A percentile compares a stretch with the other conserved stretches of the same genome.
These are phyloP conservation scores for Eristalis pertinax DNA, from an alignment of 2,888 invertebrate species.

Conservation along the genomic window DNA sequence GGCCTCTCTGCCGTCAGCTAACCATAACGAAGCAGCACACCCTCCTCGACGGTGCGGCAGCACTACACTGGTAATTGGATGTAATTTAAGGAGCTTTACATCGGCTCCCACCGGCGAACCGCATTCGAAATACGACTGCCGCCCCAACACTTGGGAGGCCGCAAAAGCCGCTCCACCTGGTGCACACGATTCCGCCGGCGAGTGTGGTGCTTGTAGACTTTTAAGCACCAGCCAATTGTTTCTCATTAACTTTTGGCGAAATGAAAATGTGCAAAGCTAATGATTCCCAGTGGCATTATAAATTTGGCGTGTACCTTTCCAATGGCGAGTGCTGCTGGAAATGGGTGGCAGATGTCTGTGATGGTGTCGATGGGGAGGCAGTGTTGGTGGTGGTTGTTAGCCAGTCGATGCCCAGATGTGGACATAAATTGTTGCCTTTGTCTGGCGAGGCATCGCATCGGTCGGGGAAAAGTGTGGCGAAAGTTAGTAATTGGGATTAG, in stretches of 20 bases:
- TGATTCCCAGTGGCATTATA: slow-evolving; percentile 15
- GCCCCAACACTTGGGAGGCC: background rate
- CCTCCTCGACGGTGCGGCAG: background rate
- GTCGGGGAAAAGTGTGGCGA: background rate
- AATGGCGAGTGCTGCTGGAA: background rate
- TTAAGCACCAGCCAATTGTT: slow-evolving; percentile 35
- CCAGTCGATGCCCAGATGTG: background rate
- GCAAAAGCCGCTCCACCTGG: background rate
- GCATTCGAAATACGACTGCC: background rate
- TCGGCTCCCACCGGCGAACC: background rate
- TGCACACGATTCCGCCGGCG: background rate
- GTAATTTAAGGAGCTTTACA: slow-evolving; percentile 43
- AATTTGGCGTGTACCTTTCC: background rate
- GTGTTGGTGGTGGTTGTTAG: background rate
- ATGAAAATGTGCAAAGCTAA: slow-evolving; percentile 34
- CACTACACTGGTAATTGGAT: slow-evolving; percentile 33
- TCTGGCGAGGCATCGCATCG: background rate
- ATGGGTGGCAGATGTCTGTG: background rate
- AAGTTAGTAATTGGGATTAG: background rate
- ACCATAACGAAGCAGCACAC: background rate
- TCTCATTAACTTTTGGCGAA: slow-evolving; percentile 34
- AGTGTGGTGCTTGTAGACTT: slow-evolving; percentile 10
- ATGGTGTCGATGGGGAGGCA: background rate
- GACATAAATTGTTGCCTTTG: background rate
- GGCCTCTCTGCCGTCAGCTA: slow-evolving; percentile 4